Base-by-base conservation (phyloP, 2,113 vertebrate species). In the Phaethon lepturus region DNA sequence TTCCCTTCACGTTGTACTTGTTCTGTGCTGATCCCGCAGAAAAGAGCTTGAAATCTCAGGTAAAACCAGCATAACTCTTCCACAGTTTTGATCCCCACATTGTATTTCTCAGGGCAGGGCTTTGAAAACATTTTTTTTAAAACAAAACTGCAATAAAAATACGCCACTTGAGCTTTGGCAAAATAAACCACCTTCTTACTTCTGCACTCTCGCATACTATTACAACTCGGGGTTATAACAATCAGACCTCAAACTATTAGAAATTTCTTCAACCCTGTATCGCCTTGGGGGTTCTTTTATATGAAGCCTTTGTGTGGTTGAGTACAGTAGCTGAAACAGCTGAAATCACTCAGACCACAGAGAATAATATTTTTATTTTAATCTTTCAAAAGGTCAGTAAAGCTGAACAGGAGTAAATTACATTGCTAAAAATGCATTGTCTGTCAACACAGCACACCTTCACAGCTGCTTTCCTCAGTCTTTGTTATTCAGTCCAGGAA, bases 301-400 rank as follows among this genome's bases (percentile, higher is more conserved):
- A 87, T 31, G 44, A 96, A 90, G 64, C 79, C 62, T 96, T 98
- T 96, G 53, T 91, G 84, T 63, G 38, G 10, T 78, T 88, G 94
- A 96, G 29, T 74, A 56, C 86, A 94, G 95, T 44, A 94, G 59
- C 80, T 78, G 83, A 90, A 97, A 73, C 74, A 89, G 64, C 73
- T 75, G 73, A 96, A 98, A 95, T 86, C 72, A 90, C 91, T 96
- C 93, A 94, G 86, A 91, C 86, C 71, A 80, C 25, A 76, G 88
- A 97, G 84, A 97, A 97, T 82, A 96, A 95, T 95, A 91, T 95
- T 98, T 98, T 98, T 96, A 97, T 98, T 98, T 98, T 94, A 89
- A 97, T 96, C 95, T 96, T 97, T 98, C 77, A 86, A 97, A 97
- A 98, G 97, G 95, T 98, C 98, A 98, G 96, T 91, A 97, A 97